Conservation (phyloP, 2,888 invertebrate genomes). For the Anodontia alba region DNA sequence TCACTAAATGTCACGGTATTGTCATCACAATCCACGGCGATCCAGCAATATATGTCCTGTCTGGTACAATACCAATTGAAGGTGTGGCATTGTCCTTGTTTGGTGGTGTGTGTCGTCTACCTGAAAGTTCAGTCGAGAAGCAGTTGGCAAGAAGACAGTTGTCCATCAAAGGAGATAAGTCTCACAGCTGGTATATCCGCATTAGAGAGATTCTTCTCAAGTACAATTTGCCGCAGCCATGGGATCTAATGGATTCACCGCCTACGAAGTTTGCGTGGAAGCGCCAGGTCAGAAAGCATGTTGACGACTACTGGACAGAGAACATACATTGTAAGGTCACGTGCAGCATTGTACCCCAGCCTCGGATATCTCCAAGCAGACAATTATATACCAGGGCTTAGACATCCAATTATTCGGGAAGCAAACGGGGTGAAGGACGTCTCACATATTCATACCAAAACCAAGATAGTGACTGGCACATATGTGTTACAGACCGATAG, state of each 20-base stretch:
- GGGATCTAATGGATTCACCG: neutral
- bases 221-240: neutral
- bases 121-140: too few species aligned
- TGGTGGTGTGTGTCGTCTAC: neutral
- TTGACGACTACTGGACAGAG: neutral
- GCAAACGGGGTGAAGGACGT: too few species aligned
- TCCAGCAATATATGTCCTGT: neutral
- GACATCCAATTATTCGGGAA: too few species aligned
- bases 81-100: neutral
- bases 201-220: neutral
- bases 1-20: too few species aligned
- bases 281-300: neutral
- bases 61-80: neutral
- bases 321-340: too few species aligned
- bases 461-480: too few species aligned
- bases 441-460: too few species aligned
- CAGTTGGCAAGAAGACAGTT: neutral
- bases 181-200: neutral
- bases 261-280: neutral
- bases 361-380: too few species aligned
- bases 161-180: neutral
- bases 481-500: too few species aligned
- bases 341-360: too few species aligned
- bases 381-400: too few species aligned
- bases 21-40: too few species aligned